Evolutionary conservation across 2,888 invertebrate species (phyloP).

Genomic region (Coleophora flavipennella): DNA sequence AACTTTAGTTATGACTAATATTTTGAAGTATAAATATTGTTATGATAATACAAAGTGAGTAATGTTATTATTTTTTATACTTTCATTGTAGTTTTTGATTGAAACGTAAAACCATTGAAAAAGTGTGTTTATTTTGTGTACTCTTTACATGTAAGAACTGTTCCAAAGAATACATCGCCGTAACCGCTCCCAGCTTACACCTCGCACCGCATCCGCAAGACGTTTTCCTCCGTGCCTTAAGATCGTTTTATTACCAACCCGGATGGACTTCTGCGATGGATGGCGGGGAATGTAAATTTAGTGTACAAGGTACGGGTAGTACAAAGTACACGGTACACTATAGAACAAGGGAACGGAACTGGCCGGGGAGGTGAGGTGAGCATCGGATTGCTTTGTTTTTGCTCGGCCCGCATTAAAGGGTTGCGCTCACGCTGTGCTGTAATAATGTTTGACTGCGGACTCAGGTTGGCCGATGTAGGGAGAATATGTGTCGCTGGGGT

Average conservation of each 20-base stretch:
- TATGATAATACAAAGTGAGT: too few species aligned
- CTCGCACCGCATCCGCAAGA: constrained; percentile 38
- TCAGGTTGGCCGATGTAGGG: too few species aligned
- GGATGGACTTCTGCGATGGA: constrained; percentile 70
- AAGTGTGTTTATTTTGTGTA: too few species aligned
- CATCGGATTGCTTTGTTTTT: constrained; percentile 70
- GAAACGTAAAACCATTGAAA: too few species aligned
- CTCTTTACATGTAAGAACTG: too few species aligned
- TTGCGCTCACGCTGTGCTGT: constrained; percentile 32
- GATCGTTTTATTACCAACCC: constrained; percentile 69
- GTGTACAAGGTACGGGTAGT: constrained; percentile 25
- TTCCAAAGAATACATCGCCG: too few species aligned
- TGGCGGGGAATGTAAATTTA: constrained; percentile 71
- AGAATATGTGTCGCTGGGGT: too few species aligned
- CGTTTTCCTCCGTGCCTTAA: constrained; percentile 62
- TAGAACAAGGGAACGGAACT: constrained; percentile 32
- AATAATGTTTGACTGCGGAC: constrained; percentile 5
- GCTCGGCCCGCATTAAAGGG: constrained; percentile 50
- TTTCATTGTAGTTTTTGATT: too few species aligned
- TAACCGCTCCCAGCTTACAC: constrained; percentile 10
- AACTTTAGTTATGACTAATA: too few species aligned
- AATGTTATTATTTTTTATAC: too few species aligned
- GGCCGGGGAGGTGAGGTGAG: constrained; percentile 66
- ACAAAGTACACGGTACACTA: too few species aligned
- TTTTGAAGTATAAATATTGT: too few species aligned